Percentiles rank a stretch among this genome's conserved stretches.
These are phyloP conservation scores for Axinella damicornis DNA, from an alignment of 37 sponge, comb jelly and placozoan species.

Conservation along the genomic window DNA sequence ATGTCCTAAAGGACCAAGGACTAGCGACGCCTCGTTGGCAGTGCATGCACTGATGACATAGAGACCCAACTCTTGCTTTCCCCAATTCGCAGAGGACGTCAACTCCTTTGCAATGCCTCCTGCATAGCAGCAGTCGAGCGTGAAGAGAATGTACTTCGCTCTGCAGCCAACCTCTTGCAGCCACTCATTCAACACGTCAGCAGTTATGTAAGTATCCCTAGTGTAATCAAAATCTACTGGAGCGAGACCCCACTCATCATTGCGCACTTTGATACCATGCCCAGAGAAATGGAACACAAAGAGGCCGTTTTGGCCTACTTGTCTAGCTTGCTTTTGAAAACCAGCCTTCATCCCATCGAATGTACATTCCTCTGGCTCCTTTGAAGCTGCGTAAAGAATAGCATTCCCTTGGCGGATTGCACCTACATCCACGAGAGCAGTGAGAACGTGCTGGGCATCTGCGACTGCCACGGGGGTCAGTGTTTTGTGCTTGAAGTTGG, in stretches of 20 bases:
- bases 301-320: constrained; percentile 54
- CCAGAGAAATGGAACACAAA: constrained; percentile 77
- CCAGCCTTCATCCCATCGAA: constrained; percentile 49
- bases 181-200: constrained; percentile 36
- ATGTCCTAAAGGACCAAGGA: constrained; percentile 22
- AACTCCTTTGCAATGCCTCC: constrained; percentile 48
- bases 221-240: constrained; percentile 63
- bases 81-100: not conserved
- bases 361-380: constrained; percentile 18
- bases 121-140: constrained; percentile 73
- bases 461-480: constrained; percentile 3
- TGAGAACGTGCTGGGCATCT: constrained; percentile 36
- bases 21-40: constrained; percentile 39
- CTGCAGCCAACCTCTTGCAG: constrained; percentile 47
- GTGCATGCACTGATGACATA: constrained; percentile 64
- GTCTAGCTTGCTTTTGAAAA: constrained; percentile 54
- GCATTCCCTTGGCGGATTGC: constrained; percentile 27
- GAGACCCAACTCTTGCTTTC: not conserved
- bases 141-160: constrained; percentile 64
- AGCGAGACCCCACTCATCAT: constrained; percentile 58
- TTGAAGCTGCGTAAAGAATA: constrained; percentile 27
- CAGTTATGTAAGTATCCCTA: constrained; percentile 29
- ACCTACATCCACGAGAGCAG: constrained; percentile 14
- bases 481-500: constrained; percentile 35
- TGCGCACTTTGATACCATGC: constrained; percentile 60